Base-by-base conservation (phyloP, 2,888 invertebrate species). In the Sympetrum striolatum region DNA sequence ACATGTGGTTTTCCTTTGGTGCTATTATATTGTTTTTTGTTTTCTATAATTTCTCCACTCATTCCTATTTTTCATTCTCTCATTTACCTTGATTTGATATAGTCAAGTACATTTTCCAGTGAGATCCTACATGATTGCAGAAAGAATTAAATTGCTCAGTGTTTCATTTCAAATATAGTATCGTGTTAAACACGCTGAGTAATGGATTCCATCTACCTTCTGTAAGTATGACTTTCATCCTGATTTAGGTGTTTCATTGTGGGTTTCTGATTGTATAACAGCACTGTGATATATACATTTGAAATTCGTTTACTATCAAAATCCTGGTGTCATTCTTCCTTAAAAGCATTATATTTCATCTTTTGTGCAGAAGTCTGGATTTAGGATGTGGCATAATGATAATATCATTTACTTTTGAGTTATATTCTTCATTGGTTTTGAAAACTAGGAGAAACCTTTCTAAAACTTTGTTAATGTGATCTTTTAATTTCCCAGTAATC, bases 241-340 rank as follows among this genome's bases (percentile, higher is more conserved):
- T 31, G 73, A 73, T 73, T 25, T 60, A 18, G 37, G 86, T 60
- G 58, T 60, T n/a, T 60, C 58, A 22, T 31, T 22, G 60, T 60
- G 86, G 58, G 37, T 86, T 60, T 86, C 35, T 86, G 35, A 64
- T 60, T 86, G 60, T 37, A 60, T 60, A 37, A 37, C 37, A 60
- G 64, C 60, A 60, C 86, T 86, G 86, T 86, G 86, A 86, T 86
- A 86, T 39, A 37, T 37, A 35, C 39, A 80, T 80, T 39, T 80
- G n/a, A 73, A 73, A 73, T 73, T 73, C 22, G 73, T 73, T 73
- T 73, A 14, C 35, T 80, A 37, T 80, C 12, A 22, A 80, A 39
- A 37, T 37, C n/a, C 60, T n/a, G 37, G 18, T 86, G 60, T 60
- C 86, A 35, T 60, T 64, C 60, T 86, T 73, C 73, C 31, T 73